Evolutionary conservation across 2,888 invertebrate genomes (phyloP), one percentile per base, ranked within the genome.

Genomic region (Drosophila atripex): DNA sequence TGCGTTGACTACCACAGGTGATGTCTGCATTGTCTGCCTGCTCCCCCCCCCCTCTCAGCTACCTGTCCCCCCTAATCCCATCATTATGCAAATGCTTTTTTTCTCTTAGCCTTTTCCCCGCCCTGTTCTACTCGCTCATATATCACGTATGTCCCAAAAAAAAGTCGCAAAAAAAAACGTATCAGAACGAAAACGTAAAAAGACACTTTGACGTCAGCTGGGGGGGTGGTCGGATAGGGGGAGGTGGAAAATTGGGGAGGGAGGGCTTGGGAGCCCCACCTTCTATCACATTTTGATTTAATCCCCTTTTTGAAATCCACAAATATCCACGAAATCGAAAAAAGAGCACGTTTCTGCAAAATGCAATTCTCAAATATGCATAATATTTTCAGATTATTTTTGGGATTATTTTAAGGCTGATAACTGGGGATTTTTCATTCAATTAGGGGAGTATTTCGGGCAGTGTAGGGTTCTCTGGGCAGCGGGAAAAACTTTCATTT

Each of bases 71-170:
- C 39, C n/a, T 25, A 1, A 9, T 47, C 28, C 5, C 6, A 14
- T 18, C 18, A 41, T 41, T 60, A 35, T 61, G 56, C 56, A 49
- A 50, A 50, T 30, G 38, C n/a, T 50, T 35, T 35, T 6, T 14
- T 49, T 8, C 41, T n/a, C n/a, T n/a, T n/a, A n/a, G n/a, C n/a
- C n/a, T n/a, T n/a, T n/a, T n/a, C n/a, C n/a, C n/a, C 14, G 16
- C 18, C 9, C 5, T 8, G 18, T 11, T 23, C 41, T 49, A 16
- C 53, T 63, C 71, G 61, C 41, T 30, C 32, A 68, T 68, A 63
- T 4, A 72, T 60, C 76, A 76, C 76, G 76, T 75, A 68, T 32
- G 23, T 32, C 16, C n/a, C 38, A 56, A 56, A n/a, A n/a, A n/a
- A n/a, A n/a, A 28, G 59, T 59, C 46, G 32, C 54, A 68, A 61